Conservation (phyloP, 1,140 invertebrate species). For the Plectus sambesii region DNA sequence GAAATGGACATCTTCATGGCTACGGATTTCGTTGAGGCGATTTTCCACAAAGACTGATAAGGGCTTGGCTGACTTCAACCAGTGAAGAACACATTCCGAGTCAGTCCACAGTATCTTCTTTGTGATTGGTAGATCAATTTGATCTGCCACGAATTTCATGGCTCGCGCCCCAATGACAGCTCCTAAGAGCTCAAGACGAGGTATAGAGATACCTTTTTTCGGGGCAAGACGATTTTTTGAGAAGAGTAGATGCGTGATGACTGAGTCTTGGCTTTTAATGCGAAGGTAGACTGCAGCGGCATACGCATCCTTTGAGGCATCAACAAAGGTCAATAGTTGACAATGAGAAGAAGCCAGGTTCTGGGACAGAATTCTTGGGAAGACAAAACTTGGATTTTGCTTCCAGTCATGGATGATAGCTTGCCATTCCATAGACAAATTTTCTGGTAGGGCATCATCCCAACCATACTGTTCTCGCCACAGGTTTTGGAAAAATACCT, state of each 20-base stretch:
- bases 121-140: not conserved
- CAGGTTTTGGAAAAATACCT: slow-evolving; percentile 20
- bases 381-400: not conserved
- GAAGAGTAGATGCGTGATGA: no score
- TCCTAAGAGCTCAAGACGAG: not conserved
- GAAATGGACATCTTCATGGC: not conserved
- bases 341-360: not conserved
- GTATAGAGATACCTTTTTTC: no score
- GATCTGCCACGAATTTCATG: not conserved
- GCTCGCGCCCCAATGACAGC: not conserved
- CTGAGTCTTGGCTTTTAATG: not conserved
- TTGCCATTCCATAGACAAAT: slow-evolving; percentile 1
- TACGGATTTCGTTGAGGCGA: not conserved
- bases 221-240: no score
- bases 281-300: not conserved
- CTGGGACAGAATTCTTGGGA: not conserved
- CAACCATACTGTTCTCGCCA: slow-evolving; percentile 13
- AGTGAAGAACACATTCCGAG: not conserved
- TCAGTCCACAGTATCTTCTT: not conserved
- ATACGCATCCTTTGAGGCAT: not conserved
- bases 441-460: slow-evolving; percentile 7
- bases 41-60: not conserved
- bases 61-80: not conserved
- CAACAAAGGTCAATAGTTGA: not conserved
- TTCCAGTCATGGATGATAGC: not conserved